Base-by-base conservation (phyloP, 2,797 vertebrate genomes). In the Lates japonicus region DNA sequence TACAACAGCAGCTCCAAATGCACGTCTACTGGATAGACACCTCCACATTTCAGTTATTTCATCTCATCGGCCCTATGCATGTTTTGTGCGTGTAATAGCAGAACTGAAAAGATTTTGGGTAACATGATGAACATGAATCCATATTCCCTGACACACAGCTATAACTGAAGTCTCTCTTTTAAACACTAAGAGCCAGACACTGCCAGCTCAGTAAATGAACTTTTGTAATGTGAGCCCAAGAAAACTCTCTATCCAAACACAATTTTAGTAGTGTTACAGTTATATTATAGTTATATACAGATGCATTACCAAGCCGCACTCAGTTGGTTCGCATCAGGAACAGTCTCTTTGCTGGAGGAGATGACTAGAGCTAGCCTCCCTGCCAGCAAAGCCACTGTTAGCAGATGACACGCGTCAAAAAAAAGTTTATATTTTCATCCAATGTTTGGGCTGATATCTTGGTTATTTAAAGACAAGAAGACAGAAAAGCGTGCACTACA, bases 171-270 rank as follows among this genome's bases (percentile, higher is more conserved):
- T 48, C 41, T 57, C 76, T 57, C 22, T 1, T 0, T 25, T 42
- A 39, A 54, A 67, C 51, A 64, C 42, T 17, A 48, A 58, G 51
- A 71, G 31, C 61, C 76, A 4, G 51, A 70, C 20, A 7, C 46
- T 58, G 33, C 25, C 70, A 31, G 58, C 65, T 83, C 42, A 31
- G 17, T 48, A 41, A 66, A 54, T 22, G 73, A 37, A 58, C 64
- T 35, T 48, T 17, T 68, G 72, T 58, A 78, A 79, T 5, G n/a
- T 55, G 71, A 84, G 55, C 69, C 19, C 44, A 64, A 20, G 54
- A 76, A 41, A 25, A 44, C 17, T 58, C 12, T 74, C 17, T 11
- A 12, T 31, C 25, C 20, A 48, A 41, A 35, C 16, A 5, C 19
- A 44, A 49, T 17, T 29, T 29, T 29, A 29, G 25, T 29, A 29